Evolutionary conservation across 2,113 vertebrate genomes (phyloP), one percentile per base, ranked within the genome.

Genomic region (Laticauda laticaudata): DNA sequence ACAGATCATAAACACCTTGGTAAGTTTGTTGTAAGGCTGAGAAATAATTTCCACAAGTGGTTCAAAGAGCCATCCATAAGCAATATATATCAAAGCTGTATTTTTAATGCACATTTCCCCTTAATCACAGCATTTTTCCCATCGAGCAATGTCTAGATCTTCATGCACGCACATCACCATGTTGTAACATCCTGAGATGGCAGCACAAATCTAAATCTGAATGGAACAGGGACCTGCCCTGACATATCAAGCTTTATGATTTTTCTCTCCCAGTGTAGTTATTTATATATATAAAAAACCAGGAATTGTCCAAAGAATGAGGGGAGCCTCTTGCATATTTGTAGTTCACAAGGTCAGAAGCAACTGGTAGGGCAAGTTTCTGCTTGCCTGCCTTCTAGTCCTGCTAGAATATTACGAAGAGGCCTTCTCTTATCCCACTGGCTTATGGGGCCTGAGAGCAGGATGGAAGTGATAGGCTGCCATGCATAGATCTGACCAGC

Each of bases 221-320:
- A 39, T 93, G 94, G 55, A 90, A 92, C 97, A 97, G 97, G 97
- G 97, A 91, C 98, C 97, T 95, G 98, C 98, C 98, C 98, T 96
- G 97, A 55, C 88, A 93, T 92, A 91, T 29, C 93, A 57, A 85
- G 91, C 51, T 2, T 89, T 20, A 86, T 92, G 53, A 92, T 94
- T 90, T 55, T 90, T 89, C 87, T 12, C 43, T 93, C 93, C 59
- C 88, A 21, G 1, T 87, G 12, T 54, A 69, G 64, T 12, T 89
- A 39, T 45, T n/a, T 29, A 45, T 45, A 15, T 56, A 45, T 26
- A 26, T 57, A 56, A 51, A 53, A 34, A 56, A 51, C 55, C 29
- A 11, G 53, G 54, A 88, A 64, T 43, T 64, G 55, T 88, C 92
- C 86, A 89, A 43, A 91, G 91, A 94, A 95, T 93, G 92, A 86